Evolutionary conservation across 1,140 invertebrate genomes (phyloP).

Genomic region (Drosophila pseudoobscura): DNA sequence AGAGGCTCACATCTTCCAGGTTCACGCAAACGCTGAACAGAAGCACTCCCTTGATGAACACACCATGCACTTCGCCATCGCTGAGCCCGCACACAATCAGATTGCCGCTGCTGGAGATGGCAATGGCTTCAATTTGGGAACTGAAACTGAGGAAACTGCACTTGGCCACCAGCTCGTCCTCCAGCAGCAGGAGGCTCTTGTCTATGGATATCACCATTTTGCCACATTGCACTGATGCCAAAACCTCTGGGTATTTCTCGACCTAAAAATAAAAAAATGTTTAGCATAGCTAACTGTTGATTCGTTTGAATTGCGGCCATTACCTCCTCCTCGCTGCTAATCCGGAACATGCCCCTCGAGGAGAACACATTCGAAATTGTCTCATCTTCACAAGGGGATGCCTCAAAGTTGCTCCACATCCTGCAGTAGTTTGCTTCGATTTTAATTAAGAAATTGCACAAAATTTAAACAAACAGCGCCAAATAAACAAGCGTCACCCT

Average conservation of each 20-base stretch:
- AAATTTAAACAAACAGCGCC: slow-evolving; percentile 63
- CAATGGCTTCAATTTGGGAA: slow-evolving; percentile 67
- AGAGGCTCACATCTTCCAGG: slow-evolving; percentile 63
- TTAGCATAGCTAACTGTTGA: slow-evolving; percentile 7
- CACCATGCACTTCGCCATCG: slow-evolving; percentile 79
- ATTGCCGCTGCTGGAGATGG: slow-evolving; percentile 68
- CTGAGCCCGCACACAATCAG: slow-evolving; percentile 73
- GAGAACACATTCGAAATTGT: slow-evolving; percentile 78
- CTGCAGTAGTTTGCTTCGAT: background rate
- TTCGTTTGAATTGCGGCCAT: background rate
- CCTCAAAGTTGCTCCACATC: slow-evolving; percentile 81
- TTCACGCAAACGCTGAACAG: slow-evolving; percentile 70
- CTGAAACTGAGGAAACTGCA: slow-evolving; percentile 69
- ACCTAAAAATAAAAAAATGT: slow-evolving; percentile 42
- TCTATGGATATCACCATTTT: slow-evolving; percentile 79
- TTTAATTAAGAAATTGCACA: background rate
- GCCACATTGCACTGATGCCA: slow-evolving; percentile 66
- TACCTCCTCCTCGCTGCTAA: slow-evolving; percentile 69
- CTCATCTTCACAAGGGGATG: slow-evolving; percentile 72
- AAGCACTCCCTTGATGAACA: slow-evolving; percentile 69
- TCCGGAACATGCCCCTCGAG: slow-evolving; percentile 75
- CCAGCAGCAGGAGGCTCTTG: slow-evolving; percentile 70
- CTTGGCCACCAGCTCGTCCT: slow-evolving; percentile 75
- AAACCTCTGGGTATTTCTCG: slow-evolving; percentile 54
- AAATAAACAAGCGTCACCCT: slow-evolving; percentile 60